phyloP scores from a whole-genome alignment of 2,113 vertebrate species.

The Semicossyphus pulcher region DNA sequence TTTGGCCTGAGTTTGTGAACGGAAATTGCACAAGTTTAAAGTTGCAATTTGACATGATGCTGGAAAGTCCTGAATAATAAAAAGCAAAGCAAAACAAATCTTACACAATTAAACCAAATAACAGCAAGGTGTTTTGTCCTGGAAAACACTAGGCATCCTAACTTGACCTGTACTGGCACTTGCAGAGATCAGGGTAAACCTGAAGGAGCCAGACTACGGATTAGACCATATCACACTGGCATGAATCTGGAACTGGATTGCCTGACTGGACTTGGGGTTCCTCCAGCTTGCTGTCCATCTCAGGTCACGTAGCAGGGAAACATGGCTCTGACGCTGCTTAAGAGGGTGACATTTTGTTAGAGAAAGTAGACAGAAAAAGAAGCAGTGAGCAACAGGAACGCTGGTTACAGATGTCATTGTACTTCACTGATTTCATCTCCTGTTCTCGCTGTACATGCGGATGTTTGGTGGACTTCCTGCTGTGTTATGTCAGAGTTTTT shows the following conservation, averaged over 20 bases:
- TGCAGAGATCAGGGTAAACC: slow-evolving; percentile 37
- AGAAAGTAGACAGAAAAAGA: not conserved
- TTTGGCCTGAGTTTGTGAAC: no score
- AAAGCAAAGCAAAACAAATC: not conserved
- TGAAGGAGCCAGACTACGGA: slow-evolving; percentile 33
- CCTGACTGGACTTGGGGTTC: not conserved
- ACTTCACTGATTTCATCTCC: not conserved
- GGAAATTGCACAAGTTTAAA: no score
- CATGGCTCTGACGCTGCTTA: not conserved
- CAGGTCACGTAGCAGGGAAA: not conserved
- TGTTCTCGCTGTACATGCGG: not conserved
- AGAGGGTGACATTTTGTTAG: no score
- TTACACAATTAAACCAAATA: not conserved
- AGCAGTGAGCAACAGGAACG: not conserved
- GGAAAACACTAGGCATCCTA: slow-evolving; percentile 10
- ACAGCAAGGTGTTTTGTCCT: not conserved
- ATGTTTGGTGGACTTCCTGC: slow-evolving; percentile 34
- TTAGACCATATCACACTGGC: slow-evolving; percentile 36
- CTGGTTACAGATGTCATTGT: not conserved
- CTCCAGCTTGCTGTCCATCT: not conserved
- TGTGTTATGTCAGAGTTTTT: slow-evolving; percentile 28
- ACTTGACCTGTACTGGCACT: slow-evolving; percentile 5
- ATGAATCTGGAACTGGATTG: not conserved
- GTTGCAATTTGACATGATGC: no score
- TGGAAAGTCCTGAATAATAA: not conserved